A percentile compares a stretch with the other conserved stretches of the same genome.
phyloP scores from a whole-genome alignment of 1,140 invertebrate genomes.

The Pygmarrhopalites habei region DNA sequence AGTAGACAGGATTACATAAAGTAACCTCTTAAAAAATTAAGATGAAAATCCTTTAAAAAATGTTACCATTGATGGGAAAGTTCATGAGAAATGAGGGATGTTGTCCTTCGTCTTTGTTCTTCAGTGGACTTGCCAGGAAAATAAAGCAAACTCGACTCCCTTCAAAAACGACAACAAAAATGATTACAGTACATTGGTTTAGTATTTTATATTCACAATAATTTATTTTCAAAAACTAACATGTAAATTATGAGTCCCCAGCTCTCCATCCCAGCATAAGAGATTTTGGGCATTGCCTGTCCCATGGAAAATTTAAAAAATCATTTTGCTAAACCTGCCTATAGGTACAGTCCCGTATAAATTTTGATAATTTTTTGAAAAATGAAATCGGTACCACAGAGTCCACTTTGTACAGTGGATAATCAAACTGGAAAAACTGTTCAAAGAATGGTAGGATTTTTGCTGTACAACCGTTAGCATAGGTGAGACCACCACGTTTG shows the following conservation, averaged over 20 bases:
- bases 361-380: too few relatives aligned
- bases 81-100: slow-evolving; percentile 77
- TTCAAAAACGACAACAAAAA: too few relatives aligned
- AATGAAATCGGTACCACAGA: too few relatives aligned
- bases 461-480: slow-evolving; percentile 69
- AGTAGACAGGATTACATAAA: too few relatives aligned
- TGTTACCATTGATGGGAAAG: slow-evolving; percentile 77
- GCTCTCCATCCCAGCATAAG: slow-evolving; percentile 86
- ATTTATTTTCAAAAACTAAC: too few relatives aligned
- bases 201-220: too few relatives aligned
- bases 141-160: slow-evolving; percentile 73
- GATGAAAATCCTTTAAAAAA: neutral
- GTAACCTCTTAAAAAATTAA: too few relatives aligned
- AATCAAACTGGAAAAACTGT: slow-evolving; percentile 71
- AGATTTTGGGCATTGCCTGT: slow-evolving; percentile 59
- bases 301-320: too few relatives aligned
- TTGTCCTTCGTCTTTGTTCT: slow-evolving; percentile 74
- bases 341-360: too few relatives aligned
- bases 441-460: slow-evolving; percentile 73
- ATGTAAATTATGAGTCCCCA: slow-evolving; percentile 77
- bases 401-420: slow-evolving; percentile 73
- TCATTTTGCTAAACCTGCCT: too few relatives aligned
- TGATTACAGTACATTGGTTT: too few relatives aligned
- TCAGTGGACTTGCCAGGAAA: slow-evolving; percentile 76
- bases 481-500: slow-evolving; percentile 40